Base-by-base conservation (phyloP, 2,888 invertebrate species). In the Tetrapedia diversipes region DNA sequence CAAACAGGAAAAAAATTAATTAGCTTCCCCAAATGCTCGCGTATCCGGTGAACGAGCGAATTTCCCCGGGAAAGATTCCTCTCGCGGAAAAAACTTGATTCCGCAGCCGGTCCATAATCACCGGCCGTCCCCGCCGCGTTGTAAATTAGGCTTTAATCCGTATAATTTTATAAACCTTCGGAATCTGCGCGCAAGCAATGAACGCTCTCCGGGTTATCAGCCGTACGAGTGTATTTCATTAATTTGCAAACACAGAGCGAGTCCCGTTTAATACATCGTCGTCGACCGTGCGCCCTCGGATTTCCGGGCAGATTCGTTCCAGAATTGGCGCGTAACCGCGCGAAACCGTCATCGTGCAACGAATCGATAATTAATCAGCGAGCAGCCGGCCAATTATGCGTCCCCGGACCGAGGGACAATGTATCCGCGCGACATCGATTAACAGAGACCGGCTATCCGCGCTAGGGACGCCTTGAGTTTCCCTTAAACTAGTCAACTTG, bases 341-440 rank as follows among this genome's bases (percentile, higher is more conserved):
- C 51, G 29, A 64, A 64, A 51, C 51, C 39, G 39, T 32, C 49
- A 27, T 4, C 37, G 49, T 51, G 63, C 37, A 49, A 27, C 63
- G 63, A 64, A 64, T 66, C 45, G 65, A 56, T 56, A 54, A 66
- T 68, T 68, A 60, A 68, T 68, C 68, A 60, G 19, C 51, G 41
- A 51, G 24, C 49, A 41, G 56, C 29, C 53, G 51, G 51, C 51
- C 51, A 64, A 64, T 64, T 53, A 53, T 29, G 41, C 19, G n/a
- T n/a, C 37, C 2, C 8, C 29, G 43, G 10, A 10, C 22, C 22
- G 22, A 24, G 24, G 22, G n/a, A 10, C 22, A 22, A 34, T n/a
- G n/a, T 57, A n/a, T 34, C 16, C 10, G 16, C 1, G 34, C 47
- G 47, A 47, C 47, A 34, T 47, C 34, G 32, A 47, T 47, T 34